Evolutionary conservation across 2,797 vertebrate species (phyloP), one percentile per base, ranked within the genome.

Genomic region (Sitta carolinensis): DNA sequence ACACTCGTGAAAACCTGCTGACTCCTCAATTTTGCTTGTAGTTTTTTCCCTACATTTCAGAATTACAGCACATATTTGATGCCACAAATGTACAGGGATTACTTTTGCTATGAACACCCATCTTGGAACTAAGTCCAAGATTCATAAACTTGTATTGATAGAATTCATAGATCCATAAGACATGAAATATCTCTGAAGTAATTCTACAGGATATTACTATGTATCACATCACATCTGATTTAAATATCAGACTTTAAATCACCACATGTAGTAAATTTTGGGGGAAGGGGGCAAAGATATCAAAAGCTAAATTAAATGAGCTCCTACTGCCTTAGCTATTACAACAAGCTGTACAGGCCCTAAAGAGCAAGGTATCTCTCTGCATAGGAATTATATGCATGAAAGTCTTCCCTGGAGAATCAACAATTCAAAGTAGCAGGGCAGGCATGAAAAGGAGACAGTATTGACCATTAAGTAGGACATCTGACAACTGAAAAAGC

Each of bases 401-500:
- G 80, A 16, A 81, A 94, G 54, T 20, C 54, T 90, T 80, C 80
- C 92, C 66, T 68, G 76, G 21, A 84, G 38, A 93, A 95, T 70
- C 80, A 87, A 83, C 83, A 94, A 80, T 61, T 94, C 83, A 84
- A 77, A 91, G 85, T 38, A 95, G 73, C 59, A 81, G 21, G 42
- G 50, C 57, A 78, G 59, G 62, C 8, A 2, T 54, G 64, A 80
- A 80, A 84, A 90, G 52, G 83, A 90, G 68, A 74, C 40, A 55
- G 82, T 55, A 64, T 30, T 80, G 61, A 57, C 50, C 30, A 47
- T 45, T 72, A 93, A 75, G 42, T 52, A 94, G 73, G 73, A 57
- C 54, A 83, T 45, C 40, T 61, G 50, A 61, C 62, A 89, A 47
- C 50, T 88, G 52, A 79, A 93, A 90, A 89, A 43, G 10, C 50